These are phyloP conservation scores for Heterodera schachtii DNA, from an alignment of 1,140 invertebrate species.

Conservation along the genomic window DNA sequence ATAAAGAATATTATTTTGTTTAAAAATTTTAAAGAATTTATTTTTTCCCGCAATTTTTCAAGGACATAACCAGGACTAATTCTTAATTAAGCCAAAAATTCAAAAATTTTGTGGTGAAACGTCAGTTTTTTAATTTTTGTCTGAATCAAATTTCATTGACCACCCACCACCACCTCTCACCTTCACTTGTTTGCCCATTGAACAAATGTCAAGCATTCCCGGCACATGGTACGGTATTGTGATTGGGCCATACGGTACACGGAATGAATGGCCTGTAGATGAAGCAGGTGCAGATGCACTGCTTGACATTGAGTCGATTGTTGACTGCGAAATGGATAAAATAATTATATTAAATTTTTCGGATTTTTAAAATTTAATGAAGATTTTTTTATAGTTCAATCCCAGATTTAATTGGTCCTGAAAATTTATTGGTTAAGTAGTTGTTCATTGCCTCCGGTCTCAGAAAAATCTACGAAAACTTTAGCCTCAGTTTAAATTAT, in stretches of 20 bases:
- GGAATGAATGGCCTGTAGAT: neutral
- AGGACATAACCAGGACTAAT: no score
- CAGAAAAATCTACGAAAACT: constrained; percentile 22
- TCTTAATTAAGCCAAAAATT: no score
- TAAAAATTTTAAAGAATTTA: no score
- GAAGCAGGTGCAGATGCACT: neutral
- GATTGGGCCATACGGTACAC: constrained; percentile 76
- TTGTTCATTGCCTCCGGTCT: no score
- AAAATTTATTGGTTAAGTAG: no score
- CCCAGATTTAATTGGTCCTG: no score
- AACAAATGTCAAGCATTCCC: constrained; percentile 92
- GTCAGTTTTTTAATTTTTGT: neutral
- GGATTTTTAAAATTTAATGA: constrained; percentile 34
- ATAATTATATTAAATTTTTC: no score
- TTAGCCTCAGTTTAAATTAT: no score
- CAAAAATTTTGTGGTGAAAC: no score
- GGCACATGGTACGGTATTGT: constrained; percentile 91
- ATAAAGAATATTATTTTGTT: no score
- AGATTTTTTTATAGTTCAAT: no score
- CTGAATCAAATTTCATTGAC: neutral
- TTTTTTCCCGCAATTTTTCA: no score
- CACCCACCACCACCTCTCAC: constrained; percentile 68
- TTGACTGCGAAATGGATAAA: neutral
- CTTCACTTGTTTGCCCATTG: constrained; percentile 72
- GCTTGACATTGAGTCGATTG: constrained; percentile 5